Conservation (phyloP, 2,888 invertebrate species). For the Polyploca ridens region DNA sequence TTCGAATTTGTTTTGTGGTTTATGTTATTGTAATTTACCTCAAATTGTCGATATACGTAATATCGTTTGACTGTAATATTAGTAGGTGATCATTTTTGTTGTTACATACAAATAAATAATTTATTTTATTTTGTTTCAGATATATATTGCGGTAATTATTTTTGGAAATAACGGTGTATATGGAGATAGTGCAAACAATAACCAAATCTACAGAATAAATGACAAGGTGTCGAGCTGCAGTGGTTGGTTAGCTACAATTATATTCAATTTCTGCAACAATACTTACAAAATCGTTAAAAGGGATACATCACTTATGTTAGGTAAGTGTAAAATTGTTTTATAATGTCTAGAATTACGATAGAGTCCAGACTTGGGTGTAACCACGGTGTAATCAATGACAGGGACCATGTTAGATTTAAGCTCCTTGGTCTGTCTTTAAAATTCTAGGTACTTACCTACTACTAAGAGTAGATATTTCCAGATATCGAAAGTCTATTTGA, state of each 20-base stretch:
- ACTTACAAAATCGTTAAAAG: conserved; percentile 70
- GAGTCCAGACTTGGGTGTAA: too few species aligned
- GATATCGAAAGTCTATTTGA: too few species aligned
- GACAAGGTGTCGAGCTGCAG: conserved; percentile 66
- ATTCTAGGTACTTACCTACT: too few species aligned
- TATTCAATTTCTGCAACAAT: conserved; percentile 67
- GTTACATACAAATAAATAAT: neutral
- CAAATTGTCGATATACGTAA: too few species aligned
- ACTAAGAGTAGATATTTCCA: too few species aligned
- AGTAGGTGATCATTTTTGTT: too few species aligned
- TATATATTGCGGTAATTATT: conserved; percentile 55
- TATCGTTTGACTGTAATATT: too few species aligned
- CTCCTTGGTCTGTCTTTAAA: too few species aligned
- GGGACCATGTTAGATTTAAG: neutral
- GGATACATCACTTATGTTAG: conserved; percentile 68
- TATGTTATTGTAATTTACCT: neutral
- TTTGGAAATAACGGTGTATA: conserved; percentile 38
- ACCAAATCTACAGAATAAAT: conserved; percentile 56
- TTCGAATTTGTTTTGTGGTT: neutral
- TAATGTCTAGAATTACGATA: neutral
- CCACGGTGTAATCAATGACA: neutral
- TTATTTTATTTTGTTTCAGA: conserved; percentile 51
- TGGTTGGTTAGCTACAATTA: conserved; percentile 62
- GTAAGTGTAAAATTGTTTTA: conserved; percentile 41
- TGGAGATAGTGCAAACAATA: conserved; percentile 28